A percentile compares a stretch with the other conserved stretches of the same genome.
phyloP scores from a whole-genome alignment of 2,113 vertebrate species.

The Pteropus alecto region DNA sequence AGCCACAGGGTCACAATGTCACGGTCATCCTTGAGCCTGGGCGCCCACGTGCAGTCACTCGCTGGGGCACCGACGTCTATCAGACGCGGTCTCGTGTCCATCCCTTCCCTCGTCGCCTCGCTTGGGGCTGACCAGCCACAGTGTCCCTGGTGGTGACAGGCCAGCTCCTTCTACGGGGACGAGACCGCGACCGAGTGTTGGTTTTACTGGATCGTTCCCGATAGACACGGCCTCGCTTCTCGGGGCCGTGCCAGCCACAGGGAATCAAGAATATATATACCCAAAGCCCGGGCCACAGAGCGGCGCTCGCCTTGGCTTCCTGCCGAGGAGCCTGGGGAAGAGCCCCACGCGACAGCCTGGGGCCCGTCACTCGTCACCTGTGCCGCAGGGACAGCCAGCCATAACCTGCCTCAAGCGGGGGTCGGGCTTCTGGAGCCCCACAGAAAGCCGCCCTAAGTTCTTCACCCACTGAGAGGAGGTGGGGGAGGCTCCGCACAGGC shows the following conservation, averaged over 20 bases:
- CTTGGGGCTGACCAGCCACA: neutral
- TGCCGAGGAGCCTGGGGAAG: neutral
- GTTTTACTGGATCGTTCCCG: neutral
- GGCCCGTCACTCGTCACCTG: too few species aligned
- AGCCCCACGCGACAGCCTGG: neutral
- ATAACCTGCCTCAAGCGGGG: accelerated
- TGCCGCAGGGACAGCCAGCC: neutral
- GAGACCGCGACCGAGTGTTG: neutral
- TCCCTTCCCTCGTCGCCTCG: too few species aligned
- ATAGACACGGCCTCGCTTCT: neutral
- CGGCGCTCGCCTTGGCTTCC: neutral
- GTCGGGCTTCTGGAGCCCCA: neutral
- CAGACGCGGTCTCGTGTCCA: neutral
- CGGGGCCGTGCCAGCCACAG: neutral
- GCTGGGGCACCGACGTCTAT: too few species aligned
- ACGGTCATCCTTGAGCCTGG: neutral
- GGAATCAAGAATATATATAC: neutral
- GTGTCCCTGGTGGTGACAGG: neutral
- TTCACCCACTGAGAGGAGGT: neutral
- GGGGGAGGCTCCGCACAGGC: too few species aligned
- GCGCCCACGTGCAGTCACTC: neutral
- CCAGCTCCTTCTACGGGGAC: neutral
- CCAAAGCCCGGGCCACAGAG: neutral
- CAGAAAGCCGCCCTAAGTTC: neutral
- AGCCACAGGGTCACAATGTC: neutral